Percentiles rank a stretch among this genome's conserved stretches.
These are phyloP conservation scores for Crotalus viridis DNA, from an alignment of 2,113 vertebrate species.

Conservation along the genomic window DNA sequence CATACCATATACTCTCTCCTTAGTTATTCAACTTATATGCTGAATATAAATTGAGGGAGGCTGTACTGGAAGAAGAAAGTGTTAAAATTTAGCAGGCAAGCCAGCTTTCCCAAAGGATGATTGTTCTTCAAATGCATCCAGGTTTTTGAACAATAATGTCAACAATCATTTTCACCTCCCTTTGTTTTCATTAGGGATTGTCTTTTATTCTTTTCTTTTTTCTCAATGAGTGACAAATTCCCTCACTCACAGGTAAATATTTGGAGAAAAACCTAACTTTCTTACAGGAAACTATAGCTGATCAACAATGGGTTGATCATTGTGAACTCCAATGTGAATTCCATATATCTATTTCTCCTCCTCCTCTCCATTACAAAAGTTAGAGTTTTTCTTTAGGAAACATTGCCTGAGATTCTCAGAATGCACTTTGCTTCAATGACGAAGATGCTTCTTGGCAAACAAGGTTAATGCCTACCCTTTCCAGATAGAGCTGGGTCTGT, in stretches of 20 bases:
- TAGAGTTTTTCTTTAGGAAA: neutral
- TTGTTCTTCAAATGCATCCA: neutral
- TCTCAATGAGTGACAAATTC: neutral
- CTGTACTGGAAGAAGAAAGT: neutral
- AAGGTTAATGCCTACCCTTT: neutral
- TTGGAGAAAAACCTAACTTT: neutral
- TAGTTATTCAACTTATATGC: neutral
- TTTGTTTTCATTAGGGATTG: neutral
- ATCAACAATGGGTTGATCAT: neutral
- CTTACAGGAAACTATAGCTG: neutral
- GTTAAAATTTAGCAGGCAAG: neutral
- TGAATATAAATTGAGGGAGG: neutral
- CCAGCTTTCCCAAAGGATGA: neutral
- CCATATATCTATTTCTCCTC: neutral
- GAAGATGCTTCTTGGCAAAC: neutral
- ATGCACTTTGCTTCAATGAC: neutral
- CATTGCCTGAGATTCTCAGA: neutral
- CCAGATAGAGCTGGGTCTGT: neutral
- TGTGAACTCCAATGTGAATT: neutral
- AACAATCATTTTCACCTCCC: neutral
- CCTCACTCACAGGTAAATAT: neutral
- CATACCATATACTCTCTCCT: neutral
- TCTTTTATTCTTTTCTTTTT: neutral
- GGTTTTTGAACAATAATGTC: neutral
- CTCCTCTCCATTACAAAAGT: neutral